Conservation (phyloP, 2,797 vertebrate species). For the Xyrichtys novacula region DNA sequence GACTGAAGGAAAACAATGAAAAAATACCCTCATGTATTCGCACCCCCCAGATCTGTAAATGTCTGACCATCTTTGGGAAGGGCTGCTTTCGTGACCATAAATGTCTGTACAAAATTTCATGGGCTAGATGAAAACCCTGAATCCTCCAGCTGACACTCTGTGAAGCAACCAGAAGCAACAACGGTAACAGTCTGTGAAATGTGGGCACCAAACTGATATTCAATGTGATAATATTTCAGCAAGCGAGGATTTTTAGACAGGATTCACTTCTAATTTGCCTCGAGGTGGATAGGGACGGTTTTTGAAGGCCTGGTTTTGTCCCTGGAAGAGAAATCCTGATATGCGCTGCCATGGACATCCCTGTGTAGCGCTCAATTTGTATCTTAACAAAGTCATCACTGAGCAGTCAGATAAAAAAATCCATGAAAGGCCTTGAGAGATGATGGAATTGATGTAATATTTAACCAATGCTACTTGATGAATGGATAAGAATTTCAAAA, state of each 20-base stretch:
- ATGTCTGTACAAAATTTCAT: no score
- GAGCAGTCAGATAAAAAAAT: slow-evolving; percentile 5
- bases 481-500: slow-evolving; percentile 4
- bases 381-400: slow-evolving; percentile 10
- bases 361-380: neutral
- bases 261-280: slow-evolving; percentile 43
- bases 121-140: neutral
- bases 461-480: slow-evolving; percentile 15
- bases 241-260: slow-evolving; percentile 21
- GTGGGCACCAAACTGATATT: slow-evolving; percentile 9
- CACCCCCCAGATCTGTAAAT: no score
- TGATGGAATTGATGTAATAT: slow-evolving; percentile 18
- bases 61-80: no score
- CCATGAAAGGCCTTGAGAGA: neutral
- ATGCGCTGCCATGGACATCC: neutral
- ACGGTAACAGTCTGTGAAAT: slow-evolving; percentile 20
- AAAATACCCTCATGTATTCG: no score
- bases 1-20: no score
- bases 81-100: no score
- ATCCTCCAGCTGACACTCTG: neutral
- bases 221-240: slow-evolving; percentile 22
- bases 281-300: slow-evolving; percentile 18
- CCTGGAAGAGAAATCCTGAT: slow-evolving; percentile 6
- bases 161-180: slow-evolving; percentile 9
- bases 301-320: slow-evolving; percentile 22